Conservation (phyloP, 2,113 vertebrate genomes). For the Lasiurus cinereus region DNA sequence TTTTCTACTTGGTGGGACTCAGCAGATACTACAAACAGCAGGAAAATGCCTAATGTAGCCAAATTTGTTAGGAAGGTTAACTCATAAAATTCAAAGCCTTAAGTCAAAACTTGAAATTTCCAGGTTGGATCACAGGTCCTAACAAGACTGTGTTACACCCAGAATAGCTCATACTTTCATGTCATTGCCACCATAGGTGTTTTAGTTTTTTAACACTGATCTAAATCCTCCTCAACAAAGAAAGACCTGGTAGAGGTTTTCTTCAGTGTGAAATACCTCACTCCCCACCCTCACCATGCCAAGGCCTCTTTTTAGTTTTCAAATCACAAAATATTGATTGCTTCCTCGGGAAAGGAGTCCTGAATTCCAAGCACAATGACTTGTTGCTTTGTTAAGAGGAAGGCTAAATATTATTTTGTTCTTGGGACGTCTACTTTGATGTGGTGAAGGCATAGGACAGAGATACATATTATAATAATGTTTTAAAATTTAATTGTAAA, state of each 20-base stretch:
- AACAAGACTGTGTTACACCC: not conserved
- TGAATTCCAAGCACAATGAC: not conserved
- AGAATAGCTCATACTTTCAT: too few species aligned
- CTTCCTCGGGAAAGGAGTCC: not conserved
- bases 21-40: not conserved
- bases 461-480: too few species aligned
- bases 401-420: not conserved
- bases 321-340: not conserved
- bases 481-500: not conserved
- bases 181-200: not conserved
- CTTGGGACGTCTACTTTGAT: not conserved
- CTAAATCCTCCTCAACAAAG: not conserved
- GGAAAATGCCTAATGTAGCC: not conserved
- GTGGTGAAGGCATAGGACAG: not conserved
- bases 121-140: not conserved
- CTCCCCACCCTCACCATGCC: not conserved
- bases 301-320: not conserved
- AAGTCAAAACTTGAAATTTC: not conserved
- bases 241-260: not conserved
- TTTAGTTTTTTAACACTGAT: not conserved
- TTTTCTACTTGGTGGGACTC: not conserved
- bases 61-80: not conserved
- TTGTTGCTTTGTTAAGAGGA: not conserved
- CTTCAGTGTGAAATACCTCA: too few species aligned
- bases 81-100: not conserved